Percentiles rank a stretch among this genome's conserved stretches.
phyloP scores from a whole-genome alignment of 2,888 invertebrate species.

The Aspidiotus rigidus region DNA sequence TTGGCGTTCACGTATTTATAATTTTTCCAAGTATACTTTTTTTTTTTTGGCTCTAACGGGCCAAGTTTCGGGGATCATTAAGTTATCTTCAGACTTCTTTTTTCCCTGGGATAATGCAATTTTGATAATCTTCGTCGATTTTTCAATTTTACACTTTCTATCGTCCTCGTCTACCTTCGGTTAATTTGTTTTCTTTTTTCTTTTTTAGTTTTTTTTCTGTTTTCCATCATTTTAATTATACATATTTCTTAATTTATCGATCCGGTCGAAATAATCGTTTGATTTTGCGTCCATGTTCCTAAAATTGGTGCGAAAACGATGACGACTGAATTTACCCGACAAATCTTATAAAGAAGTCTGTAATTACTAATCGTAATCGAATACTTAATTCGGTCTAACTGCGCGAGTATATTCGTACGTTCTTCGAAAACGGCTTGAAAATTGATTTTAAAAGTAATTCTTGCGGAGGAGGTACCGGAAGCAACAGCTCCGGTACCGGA shows the following conservation, averaged over 20 bases:
- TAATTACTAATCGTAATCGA: no score
- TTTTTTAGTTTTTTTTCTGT: no score
- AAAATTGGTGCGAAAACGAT: no score
- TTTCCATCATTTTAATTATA: no score
- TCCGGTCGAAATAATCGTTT: no score
- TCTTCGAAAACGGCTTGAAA: slow-evolving; percentile 36
- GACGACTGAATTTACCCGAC: no score
- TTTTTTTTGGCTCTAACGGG: slow-evolving; percentile 31
- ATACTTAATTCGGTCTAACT: no score
- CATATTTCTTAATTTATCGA: no score
- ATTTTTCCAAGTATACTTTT: slow-evolving; percentile 17
- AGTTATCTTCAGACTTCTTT: slow-evolving; percentile 30
- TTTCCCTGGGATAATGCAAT: slow-evolving; percentile 35
- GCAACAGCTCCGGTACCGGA: slow-evolving; percentile 34
- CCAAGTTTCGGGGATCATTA: slow-evolving; percentile 33
- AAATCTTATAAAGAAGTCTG: no score
- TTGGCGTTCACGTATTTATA: slow-evolving; percentile 41
- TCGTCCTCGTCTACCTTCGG: background rate
- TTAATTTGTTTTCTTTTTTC: background rate
- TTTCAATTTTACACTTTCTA: background rate
- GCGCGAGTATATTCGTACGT: background rate
- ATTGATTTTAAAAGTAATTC: slow-evolving; percentile 40
- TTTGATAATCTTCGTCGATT: slow-evolving; percentile 33
- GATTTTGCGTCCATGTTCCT: no score
- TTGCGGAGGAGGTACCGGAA: slow-evolving; percentile 42